These are phyloP conservation scores for Helicoverpa assulta DNA, from an alignment of 2,888 invertebrate genomes.

Conservation along the genomic window DNA sequence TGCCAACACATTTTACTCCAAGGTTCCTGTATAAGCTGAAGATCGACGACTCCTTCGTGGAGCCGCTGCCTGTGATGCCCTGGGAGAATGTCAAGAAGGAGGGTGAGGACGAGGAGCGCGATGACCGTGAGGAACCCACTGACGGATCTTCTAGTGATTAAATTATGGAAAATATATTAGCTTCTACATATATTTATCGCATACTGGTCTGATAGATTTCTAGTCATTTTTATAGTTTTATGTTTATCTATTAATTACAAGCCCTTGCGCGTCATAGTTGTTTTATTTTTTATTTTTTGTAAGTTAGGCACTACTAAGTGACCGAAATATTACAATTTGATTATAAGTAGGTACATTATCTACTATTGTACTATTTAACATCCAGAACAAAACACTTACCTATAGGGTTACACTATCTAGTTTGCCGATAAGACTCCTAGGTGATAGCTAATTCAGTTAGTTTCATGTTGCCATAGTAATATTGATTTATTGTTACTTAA, in stretches of 20 bases:
- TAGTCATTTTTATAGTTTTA: constrained; percentile 62
- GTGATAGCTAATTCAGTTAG: neutral
- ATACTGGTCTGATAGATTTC: constrained; percentile 25
- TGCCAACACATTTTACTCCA: constrained; percentile 84
- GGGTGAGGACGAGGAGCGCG: constrained; percentile 73
- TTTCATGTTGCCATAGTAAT: constrained; percentile 77
- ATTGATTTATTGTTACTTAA: constrained; percentile 67
- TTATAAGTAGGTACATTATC: too few relatives aligned
- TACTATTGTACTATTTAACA: too few relatives aligned
- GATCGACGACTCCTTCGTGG: constrained; percentile 85
- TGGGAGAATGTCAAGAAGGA: constrained; percentile 83
- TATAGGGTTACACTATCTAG: constrained; percentile 7
- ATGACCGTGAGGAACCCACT: constrained; percentile 69
- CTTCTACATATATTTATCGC: neutral
- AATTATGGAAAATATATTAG: constrained; percentile 28
- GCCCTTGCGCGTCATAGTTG: constrained; percentile 2
- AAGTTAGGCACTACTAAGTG: neutral
- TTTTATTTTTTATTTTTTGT: constrained; percentile 8
- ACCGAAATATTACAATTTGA: too few relatives aligned
- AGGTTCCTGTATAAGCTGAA: constrained; percentile 82
- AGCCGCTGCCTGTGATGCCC: constrained; percentile 85
- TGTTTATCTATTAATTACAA: constrained; percentile 17
- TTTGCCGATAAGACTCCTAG: constrained; percentile 22
- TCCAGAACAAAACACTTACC: too few relatives aligned
- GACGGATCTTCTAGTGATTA: constrained; percentile 77